phyloP scores from a whole-genome alignment of 2,888 invertebrate genomes.

The Pristionchus maxplancki region DNA sequence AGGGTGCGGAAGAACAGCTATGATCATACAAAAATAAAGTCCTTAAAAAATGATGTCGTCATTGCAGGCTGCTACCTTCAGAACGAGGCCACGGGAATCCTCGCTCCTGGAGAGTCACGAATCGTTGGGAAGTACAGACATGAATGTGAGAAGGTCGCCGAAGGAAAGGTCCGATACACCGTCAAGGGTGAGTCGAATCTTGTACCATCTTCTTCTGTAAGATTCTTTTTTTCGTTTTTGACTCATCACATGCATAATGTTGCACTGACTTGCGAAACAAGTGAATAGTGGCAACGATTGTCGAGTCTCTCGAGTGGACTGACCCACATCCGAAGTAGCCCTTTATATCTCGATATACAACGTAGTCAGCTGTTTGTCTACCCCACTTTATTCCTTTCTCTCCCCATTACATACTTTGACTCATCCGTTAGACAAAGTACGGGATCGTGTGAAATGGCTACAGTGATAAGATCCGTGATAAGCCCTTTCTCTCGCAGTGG shows the following conservation, averaged over 20 bases:
- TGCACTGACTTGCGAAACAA: not conserved
- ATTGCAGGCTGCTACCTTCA: constrained; percentile 75
- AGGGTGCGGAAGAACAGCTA: constrained; percentile 57
- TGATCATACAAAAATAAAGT: not conserved
- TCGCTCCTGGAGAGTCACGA: constrained; percentile 69
- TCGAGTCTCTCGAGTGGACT: not conserved
- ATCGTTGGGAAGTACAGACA: constrained; percentile 72
- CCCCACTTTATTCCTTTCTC: not conserved
- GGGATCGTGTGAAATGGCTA: not conserved
- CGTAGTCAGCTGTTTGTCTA: not conserved
- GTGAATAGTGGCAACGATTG: not conserved
- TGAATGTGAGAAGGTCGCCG: constrained; percentile 70
- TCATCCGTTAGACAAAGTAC: not conserved
- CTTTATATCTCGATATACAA: not conserved
- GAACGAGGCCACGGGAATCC: constrained; percentile 63
- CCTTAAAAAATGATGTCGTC: not conserved
- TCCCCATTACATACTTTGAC: not conserved
- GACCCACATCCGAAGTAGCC: not conserved
- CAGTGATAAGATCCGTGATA: not conserved
- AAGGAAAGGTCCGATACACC: constrained; percentile 73
- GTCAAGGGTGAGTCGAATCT: constrained; percentile 70
- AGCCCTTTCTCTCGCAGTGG: constrained; percentile 61
- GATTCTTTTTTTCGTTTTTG: not conserved
- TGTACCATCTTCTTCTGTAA: too few relatives aligned
- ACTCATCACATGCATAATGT: too few relatives aligned